phyloP scores from a whole-genome alignment of 2,797 vertebrate species.

The Neostethus bicornis region DNA sequence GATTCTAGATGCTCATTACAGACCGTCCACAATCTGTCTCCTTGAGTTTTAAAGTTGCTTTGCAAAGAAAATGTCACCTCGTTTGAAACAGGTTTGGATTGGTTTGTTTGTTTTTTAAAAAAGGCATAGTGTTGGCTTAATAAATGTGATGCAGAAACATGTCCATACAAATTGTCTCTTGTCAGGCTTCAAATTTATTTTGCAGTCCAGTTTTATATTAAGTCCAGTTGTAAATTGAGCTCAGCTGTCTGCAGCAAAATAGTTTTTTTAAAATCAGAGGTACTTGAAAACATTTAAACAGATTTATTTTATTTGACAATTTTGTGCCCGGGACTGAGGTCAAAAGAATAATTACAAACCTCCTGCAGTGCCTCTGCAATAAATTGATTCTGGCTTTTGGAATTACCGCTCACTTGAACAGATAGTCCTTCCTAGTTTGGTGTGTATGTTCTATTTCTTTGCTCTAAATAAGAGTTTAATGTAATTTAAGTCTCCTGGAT shows the following conservation, averaged over 20 bases:
- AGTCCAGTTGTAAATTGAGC: not conserved
- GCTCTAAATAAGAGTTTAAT: constrained; percentile 4
- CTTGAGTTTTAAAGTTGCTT: not conserved
- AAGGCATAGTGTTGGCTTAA: not conserved
- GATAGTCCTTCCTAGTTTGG: constrained; percentile 4
- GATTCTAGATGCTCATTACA: not conserved
- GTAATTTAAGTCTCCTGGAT: not conserved
- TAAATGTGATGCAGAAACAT: constrained; percentile 1
- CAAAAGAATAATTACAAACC: constrained; percentile 35
- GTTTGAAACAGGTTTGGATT: constrained; percentile 5
- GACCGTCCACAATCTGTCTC: not conserved
- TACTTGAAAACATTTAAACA: constrained; percentile 5
- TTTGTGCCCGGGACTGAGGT: constrained; percentile 7
- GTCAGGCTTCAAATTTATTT: too few species aligned
- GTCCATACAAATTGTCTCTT: not conserved
- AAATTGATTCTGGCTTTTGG: constrained; percentile 22
- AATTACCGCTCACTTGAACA: constrained; percentile 14
- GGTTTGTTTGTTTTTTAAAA: constrained; percentile 1
- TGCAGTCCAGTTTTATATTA: too few species aligned
- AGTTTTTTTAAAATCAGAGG: not conserved
- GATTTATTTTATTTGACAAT: constrained; percentile 21
- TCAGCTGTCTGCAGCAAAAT: not conserved
- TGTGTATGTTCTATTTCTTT: constrained; percentile 11
- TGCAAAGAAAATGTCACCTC: constrained; percentile 16
- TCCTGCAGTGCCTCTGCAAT: constrained; percentile 10